Evolutionary conservation across 37 sponge, comb jelly and placozoan species (phyloP).

Genomic region (Eunapius fragilis): DNA sequence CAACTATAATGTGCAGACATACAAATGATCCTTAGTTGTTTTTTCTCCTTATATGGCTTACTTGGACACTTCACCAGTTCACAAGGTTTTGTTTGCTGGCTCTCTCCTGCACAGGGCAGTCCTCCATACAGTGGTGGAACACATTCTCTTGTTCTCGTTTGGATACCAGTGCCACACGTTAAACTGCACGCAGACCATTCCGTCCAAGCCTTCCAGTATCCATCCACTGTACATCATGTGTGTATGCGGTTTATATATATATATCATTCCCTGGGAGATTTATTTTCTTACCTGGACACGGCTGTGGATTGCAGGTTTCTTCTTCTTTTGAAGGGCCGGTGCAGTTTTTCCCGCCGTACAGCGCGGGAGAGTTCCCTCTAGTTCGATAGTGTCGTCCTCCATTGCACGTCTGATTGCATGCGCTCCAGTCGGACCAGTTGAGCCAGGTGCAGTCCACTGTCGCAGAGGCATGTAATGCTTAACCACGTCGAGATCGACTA

Average conservation of each 20-base stretch:
- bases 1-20: constrained; percentile 8
- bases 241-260: neutral
- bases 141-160: constrained; percentile 47
- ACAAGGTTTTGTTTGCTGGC: constrained; percentile 42
- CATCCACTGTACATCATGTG: constrained; percentile 60
- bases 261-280: neutral
- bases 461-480: neutral
- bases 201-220: constrained; percentile 79
- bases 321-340: neutral
- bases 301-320: neutral
- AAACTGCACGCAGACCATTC: constrained; percentile 71
- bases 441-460: constrained; percentile 60
- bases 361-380: constrained; percentile 38
- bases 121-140: constrained; percentile 72
- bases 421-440: constrained; percentile 68
- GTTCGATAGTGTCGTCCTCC: constrained; percentile 58
- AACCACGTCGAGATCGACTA: too few species aligned
- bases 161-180: constrained; percentile 64
- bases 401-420: constrained; percentile 66
- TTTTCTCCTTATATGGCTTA: constrained; percentile 1
- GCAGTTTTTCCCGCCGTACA: neutral
- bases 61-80: constrained; percentile 64
- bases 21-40: neutral
- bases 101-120: constrained; percentile 50
- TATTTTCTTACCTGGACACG: neutral